phyloP scores from a whole-genome alignment of 2,888 invertebrate species.

The Exephanes ischioxanthus region DNA sequence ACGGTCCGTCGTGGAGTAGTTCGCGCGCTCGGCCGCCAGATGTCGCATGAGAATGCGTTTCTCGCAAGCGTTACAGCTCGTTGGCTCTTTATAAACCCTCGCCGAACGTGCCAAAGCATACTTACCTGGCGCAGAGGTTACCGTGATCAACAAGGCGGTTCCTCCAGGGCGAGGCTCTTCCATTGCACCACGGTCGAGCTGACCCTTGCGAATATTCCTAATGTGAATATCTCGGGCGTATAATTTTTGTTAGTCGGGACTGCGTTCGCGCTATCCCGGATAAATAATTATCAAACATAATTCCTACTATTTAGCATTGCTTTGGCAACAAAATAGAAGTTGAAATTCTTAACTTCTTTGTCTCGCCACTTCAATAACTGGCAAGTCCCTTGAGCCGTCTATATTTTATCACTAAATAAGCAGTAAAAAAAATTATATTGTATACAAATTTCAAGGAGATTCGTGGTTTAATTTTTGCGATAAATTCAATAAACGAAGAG shows the following conservation, averaged over 20 bases:
- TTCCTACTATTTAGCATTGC: neutral
- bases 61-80: constrained; percentile 3
- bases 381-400: too few species aligned
- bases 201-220: constrained; percentile 87
- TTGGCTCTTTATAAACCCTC: constrained; percentile 34
- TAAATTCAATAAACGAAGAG: too few species aligned
- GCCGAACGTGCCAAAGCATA: constrained; percentile 44
- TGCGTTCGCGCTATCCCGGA: constrained; percentile 78
- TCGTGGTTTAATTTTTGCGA: too few species aligned
- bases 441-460: too few species aligned
- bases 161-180: constrained; percentile 86
- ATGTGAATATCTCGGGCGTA: constrained; percentile 86
- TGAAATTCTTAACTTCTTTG: neutral
- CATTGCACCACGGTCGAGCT: constrained; percentile 87
- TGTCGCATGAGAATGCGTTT: constrained; percentile 3
- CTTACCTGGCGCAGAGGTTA: constrained; percentile 86
- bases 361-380: neutral
- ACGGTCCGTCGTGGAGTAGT: too few species aligned
- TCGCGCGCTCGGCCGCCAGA: neutral
- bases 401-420: too few species aligned
- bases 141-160: constrained; percentile 85
- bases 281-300: constrained; percentile 28
- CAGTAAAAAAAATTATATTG: too few species aligned
- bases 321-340: neutral
- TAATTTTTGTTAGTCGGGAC: constrained; percentile 81